Evolutionary conservation across 1,140 invertebrate genomes (phyloP).

Genomic region (Brachionus rubens): DNA sequence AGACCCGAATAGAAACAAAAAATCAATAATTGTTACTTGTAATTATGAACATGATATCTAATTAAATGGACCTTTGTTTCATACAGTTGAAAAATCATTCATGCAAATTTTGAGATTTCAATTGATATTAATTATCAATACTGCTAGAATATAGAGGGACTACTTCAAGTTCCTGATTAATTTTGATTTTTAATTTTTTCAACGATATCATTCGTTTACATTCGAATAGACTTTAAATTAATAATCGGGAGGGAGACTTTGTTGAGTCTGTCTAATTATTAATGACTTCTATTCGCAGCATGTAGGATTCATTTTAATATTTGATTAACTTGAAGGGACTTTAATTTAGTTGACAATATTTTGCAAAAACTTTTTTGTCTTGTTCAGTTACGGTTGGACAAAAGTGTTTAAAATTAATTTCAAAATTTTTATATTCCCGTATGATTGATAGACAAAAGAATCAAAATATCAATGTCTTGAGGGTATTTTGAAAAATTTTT

Average conservation of each 20-base stretch:
- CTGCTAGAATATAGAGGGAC: background rate
- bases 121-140: slow-evolving; percentile 43
- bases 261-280: background rate
- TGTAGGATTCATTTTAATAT: background rate
- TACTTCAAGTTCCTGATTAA: slow-evolving; percentile 43
- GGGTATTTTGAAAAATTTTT: slow-evolving; percentile 32
- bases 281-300: background rate
- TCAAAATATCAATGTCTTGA: slow-evolving; percentile 25
- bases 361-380: too few species aligned
- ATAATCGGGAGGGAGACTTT: background rate
- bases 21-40: background rate
- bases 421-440: slow-evolving; percentile 14
- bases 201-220: slow-evolving; percentile 16
- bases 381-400: slow-evolving; percentile 13
- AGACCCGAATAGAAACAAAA: background rate
- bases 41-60: slow-evolving; percentile 39
- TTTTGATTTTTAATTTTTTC: slow-evolving; percentile 41
- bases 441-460: slow-evolving; percentile 20
- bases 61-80: slow-evolving; percentile 38
- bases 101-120: slow-evolving; percentile 33
- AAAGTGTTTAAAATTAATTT: background rate
- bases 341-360: background rate
- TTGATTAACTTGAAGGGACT: background rate
- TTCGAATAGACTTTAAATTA: slow-evolving; percentile 36
- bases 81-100: slow-evolving; percentile 29